Base-by-base conservation (phyloP, 2,888 invertebrate species). In the Diogma glabrata region DNA sequence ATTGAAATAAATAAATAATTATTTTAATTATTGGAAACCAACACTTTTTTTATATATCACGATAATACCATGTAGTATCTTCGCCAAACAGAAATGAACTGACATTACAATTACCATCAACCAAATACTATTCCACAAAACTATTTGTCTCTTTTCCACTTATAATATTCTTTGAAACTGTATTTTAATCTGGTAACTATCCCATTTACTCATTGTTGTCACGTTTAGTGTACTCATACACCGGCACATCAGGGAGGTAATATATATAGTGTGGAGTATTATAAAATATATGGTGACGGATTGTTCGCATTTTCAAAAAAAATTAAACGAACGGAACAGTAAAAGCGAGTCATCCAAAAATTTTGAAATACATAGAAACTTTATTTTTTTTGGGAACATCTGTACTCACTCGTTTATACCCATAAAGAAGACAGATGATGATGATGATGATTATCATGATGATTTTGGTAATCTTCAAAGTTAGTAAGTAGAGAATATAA, bases 11-110 rank as follows among this genome's bases (percentile, higher is more conserved):
- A n/a, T n/a, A n/a, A n/a, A n/a, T n/a, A n/a, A n/a, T n/a, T n/a
- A n/a, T n/a, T n/a, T n/a, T n/a, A n/a, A n/a, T n/a, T n/a, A n/a
- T n/a, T n/a, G n/a, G n/a, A n/a, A n/a, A n/a, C n/a, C n/a, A n/a
- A n/a, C n/a, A n/a, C n/a, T n/a, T n/a, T n/a, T n/a, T n/a, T n/a
- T n/a, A n/a, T n/a, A n/a, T n/a, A n/a, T n/a, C n/a, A 43, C 43
- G 43, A 43, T 20, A 43, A 22, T 23, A 22, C 43, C 43, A 43
- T 43, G 43, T 48, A 30, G 23, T 30, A 33, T 48, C 48, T 19
- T 48, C 48, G 30, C 48, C 48, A 48, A 48, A 48, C 30, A 33
- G 48, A 48, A 48, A 48, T 48, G 48, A 48, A 48, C 48, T 48
- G 48, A 48, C 48, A 48, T 48, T 48, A 46, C 46, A 46, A 24